Evolutionary conservation across 1,140 invertebrate species (phyloP).

Genomic region (Brachionus angularis): DNA sequence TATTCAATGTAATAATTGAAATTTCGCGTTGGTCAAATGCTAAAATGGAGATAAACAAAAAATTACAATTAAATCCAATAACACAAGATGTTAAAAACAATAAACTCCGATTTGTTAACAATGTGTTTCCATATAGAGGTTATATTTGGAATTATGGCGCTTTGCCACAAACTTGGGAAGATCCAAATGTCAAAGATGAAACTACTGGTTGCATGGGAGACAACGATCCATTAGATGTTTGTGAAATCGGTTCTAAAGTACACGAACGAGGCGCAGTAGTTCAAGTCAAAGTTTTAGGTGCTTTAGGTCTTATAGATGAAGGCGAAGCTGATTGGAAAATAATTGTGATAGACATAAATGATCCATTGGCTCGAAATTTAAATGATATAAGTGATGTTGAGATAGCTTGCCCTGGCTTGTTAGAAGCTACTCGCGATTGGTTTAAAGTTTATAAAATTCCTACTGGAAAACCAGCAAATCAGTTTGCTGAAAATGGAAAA

Average conservation of each 20-base stretch:
- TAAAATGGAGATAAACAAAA: slow-evolving; percentile 86
- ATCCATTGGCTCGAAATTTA: slow-evolving; percentile 78
- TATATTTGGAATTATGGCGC: slow-evolving; percentile 99
- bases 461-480: slow-evolving; percentile 92
- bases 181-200: slow-evolving; percentile 81
- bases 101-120: slow-evolving; percentile 86
- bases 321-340: slow-evolving; percentile 98
- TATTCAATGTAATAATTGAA: slow-evolving; percentile 91
- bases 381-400: slow-evolving; percentile 86
- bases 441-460: slow-evolving; percentile 98
- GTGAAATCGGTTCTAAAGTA: slow-evolving; percentile 79
- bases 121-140: slow-evolving; percentile 96
- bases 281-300: slow-evolving; percentile 84
- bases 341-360: slow-evolving; percentile 83
- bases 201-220: slow-evolving; percentile 87
- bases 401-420: slow-evolving; percentile 80
- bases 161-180: slow-evolving; percentile 96
- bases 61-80: slow-evolving; percentile 88
- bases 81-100: slow-evolving; percentile 98
- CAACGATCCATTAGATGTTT: slow-evolving; percentile 96
- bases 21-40: slow-evolving; percentile 97
- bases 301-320: slow-evolving; percentile 83
- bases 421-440: slow-evolving; percentile 93
- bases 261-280: slow-evolving; percentile 78
- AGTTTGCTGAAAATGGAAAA: slow-evolving; percentile 94